Conservation (phyloP, 2,888 invertebrate species). For the Pegoplata infirma region DNA sequence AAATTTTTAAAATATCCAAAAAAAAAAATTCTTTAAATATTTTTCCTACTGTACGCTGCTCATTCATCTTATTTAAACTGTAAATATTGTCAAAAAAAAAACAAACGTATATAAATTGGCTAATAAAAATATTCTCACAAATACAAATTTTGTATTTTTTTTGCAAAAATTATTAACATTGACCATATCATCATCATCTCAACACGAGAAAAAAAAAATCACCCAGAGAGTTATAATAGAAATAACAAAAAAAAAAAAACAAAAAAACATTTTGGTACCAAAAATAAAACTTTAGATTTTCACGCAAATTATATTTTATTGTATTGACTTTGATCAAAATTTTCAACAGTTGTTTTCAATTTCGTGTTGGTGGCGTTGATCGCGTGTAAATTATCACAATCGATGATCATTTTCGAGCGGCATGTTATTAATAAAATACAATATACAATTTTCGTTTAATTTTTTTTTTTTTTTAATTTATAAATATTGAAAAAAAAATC, state of each 20-base stretch:
- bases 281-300: slow-evolving; percentile 64
- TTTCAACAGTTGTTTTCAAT: slow-evolving; percentile 57
- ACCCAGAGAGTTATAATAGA: too few species aligned
- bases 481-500: slow-evolving; percentile 5
- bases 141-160: neutral
- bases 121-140: slow-evolving; percentile 1
- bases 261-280: slow-evolving; percentile 56
- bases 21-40: neutral
- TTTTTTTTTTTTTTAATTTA: too few species aligned
- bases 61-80: neutral
- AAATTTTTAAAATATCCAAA: neutral
- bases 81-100: slow-evolving; percentile 14
- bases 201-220: neutral
- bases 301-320: slow-evolving; percentile 59
- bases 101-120: slow-evolving; percentile 22
- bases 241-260: neutral
- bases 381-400: slow-evolving; percentile 61
- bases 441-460: neutral
- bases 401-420: slow-evolving; percentile 44
- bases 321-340: slow-evolving; percentile 42
- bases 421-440: slow-evolving; percentile 21
- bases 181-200: neutral
- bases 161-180: neutral
- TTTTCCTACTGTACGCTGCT: neutral
- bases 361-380: slow-evolving; percentile 52